Evolutionary conservation across 2,888 invertebrate genomes (phyloP).

Genomic region (Xestia rhomboidea): DNA sequence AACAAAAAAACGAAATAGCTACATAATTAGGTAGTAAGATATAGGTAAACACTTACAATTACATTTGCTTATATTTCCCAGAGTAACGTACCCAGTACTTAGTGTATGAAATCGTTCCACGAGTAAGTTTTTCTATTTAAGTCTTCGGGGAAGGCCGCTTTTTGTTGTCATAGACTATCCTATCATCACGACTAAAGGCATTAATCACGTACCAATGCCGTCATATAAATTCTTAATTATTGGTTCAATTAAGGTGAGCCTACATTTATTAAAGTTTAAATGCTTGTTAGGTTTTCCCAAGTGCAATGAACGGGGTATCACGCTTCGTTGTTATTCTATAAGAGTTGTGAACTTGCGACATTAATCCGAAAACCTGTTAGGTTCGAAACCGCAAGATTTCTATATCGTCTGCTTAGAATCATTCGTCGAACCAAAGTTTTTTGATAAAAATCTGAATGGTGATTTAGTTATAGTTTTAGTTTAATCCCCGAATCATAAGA

Average conservation of each 20-base stretch:
- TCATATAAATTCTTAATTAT: neutral
- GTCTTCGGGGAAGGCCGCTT: neutral
- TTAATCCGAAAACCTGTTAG: conserved; percentile 25
- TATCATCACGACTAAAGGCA: neutral
- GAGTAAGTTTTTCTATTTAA: neutral
- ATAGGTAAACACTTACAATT: neutral
- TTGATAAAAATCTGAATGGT: neutral
- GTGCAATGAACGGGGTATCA: neutral
- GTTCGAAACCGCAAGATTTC: neutral
- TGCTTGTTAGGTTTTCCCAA: conserved; percentile 13
- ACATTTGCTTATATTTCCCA: neutral
- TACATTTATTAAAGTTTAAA: neutral
- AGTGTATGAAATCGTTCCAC: neutral
- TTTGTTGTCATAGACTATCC: neutral
- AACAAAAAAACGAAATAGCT: too few relatives aligned
- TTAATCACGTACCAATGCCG: neutral
- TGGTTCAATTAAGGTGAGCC: neutral
- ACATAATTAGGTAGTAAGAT: neutral
- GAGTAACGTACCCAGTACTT: neutral
- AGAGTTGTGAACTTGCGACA: conserved; percentile 1
- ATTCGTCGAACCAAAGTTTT: neutral
- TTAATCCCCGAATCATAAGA: neutral
- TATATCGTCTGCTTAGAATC: neutral
- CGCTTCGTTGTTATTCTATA: neutral
- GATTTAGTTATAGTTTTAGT: neutral